Evolutionary conservation across 2,888 invertebrate species (phyloP).

Genomic region (Steromphala cineraria): DNA sequence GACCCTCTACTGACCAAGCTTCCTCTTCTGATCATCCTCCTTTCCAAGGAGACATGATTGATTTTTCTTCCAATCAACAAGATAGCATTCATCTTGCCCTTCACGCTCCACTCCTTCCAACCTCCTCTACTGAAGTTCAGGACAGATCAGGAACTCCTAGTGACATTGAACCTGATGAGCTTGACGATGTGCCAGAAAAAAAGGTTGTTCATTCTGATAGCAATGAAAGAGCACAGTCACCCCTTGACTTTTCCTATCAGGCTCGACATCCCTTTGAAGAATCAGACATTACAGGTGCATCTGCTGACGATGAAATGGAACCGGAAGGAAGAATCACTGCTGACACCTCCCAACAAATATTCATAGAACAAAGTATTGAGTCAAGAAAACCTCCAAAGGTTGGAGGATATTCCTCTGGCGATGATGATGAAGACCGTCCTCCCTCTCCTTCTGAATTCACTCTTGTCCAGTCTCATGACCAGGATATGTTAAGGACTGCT

Average conservation of each 20-base stretch:
- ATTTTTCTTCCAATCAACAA: not conserved
- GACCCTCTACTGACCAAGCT: not conserved
- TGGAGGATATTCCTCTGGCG: constrained; percentile 22
- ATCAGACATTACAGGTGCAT: constrained; percentile 24
- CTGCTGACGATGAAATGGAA: constrained; percentile 43
- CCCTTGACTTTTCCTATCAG: not conserved
- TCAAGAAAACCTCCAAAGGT: not conserved
- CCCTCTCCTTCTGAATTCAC: constrained; percentile 73
- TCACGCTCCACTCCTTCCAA: constrained; percentile 37
- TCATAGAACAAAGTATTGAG: constrained; percentile 60
- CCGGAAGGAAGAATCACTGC: constrained; percentile 60
- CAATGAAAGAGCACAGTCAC: not conserved
- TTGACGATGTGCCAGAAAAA: constrained; percentile 1
- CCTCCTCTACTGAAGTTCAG: constrained; percentile 53
- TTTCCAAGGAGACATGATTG: not conserved
- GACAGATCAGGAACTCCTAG: constrained; percentile 51
- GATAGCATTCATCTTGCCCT: constrained; percentile 35
- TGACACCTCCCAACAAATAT: constrained; percentile 70
- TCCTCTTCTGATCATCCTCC: constrained; percentile 4
- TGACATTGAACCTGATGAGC: constrained; percentile 42
- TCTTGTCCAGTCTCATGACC: constrained; percentile 59
- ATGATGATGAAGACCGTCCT: constrained; percentile 55
- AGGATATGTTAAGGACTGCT: constrained; percentile 36
- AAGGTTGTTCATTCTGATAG: not conserved
- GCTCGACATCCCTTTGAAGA: constrained; percentile 2